These are phyloP conservation scores for Phortica variegata DNA, from an alignment of 1,140 invertebrate genomes.

Conservation along the genomic window DNA sequence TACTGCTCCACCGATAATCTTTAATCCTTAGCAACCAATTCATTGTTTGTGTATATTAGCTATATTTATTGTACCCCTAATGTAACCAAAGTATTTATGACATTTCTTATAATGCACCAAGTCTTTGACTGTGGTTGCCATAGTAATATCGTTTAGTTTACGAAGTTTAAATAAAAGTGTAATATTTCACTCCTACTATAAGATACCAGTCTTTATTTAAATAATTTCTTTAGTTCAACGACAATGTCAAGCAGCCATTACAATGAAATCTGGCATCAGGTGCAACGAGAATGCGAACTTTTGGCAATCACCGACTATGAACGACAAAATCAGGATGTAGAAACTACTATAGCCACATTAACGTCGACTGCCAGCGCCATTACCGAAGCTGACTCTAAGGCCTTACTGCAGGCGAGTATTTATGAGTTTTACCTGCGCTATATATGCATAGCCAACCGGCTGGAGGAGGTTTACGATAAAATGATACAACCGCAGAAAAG, in stretches of 20 bases:
- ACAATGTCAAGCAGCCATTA: constrained; percentile 74
- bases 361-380: constrained; percentile 27
- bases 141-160: too few species aligned
- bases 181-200: too few species aligned
- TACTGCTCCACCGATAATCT: constrained; percentile 49
- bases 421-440: constrained; percentile 65
- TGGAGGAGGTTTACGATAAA: constrained; percentile 82
- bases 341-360: constrained; percentile 43
- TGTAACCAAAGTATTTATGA: too few species aligned
- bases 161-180: too few species aligned
- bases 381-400: constrained; percentile 34
- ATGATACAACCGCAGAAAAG: constrained; percentile 91
- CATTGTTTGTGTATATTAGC: background rate
- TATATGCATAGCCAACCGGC: constrained; percentile 71
- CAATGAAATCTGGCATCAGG: constrained; percentile 66
- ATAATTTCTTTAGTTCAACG: background rate
- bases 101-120: too few species aligned
- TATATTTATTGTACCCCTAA: background rate
- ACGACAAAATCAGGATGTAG: constrained; percentile 60
- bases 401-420: constrained; percentile 35
- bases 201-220: too few species aligned
- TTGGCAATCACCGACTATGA: constrained; percentile 66
- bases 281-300: constrained; percentile 66
- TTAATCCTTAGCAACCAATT: constrained; percentile 15
- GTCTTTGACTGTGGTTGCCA: too few species aligned